phyloP scores from a whole-genome alignment of 1,140 invertebrate species.

The Ptiloglossa arizonensis region DNA sequence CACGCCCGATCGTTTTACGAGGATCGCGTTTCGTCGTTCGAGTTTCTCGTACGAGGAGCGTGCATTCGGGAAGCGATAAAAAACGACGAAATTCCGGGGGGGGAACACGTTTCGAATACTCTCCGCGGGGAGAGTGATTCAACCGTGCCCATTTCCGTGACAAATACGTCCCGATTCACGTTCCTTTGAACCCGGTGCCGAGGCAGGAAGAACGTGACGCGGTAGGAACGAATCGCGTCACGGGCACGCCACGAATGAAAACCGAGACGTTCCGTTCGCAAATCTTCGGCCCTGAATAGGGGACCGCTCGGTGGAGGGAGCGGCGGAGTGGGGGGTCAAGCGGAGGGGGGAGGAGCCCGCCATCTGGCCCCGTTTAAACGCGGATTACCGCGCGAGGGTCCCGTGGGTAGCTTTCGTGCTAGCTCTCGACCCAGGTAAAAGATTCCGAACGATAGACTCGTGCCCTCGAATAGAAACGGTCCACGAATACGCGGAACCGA shows the following conservation, averaged over 20 bases:
- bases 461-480: neutral
- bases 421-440: slow-evolving; percentile 44
- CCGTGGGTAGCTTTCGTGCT: too few relatives aligned
- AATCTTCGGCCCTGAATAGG: slow-evolving; percentile 55
- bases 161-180: neutral
- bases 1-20: slow-evolving; percentile 40
- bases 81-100: too few relatives aligned
- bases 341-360: too few relatives aligned
- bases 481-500: neutral
- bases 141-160: neutral
- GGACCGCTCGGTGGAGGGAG: too few relatives aligned
- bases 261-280: slow-evolving; percentile 15
- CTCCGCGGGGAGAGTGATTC: too few relatives aligned
- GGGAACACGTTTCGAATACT: neutral
- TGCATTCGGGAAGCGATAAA: too few relatives aligned
- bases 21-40: neutral
- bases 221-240: slow-evolving; percentile 7
- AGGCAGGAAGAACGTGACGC: slow-evolving; percentile 30
- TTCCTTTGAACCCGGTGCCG: slow-evolving; percentile 6
- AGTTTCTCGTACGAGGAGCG: too few relatives aligned
- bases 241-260: slow-evolving; percentile 5
- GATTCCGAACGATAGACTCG: slow-evolving; percentile 2
- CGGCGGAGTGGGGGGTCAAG: too few relatives aligned
- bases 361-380: slow-evolving; percentile 14
- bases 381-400: too few relatives aligned